phyloP scores from a whole-genome alignment of 2,888 invertebrate genomes.

The Amphiduros pacificus region DNA sequence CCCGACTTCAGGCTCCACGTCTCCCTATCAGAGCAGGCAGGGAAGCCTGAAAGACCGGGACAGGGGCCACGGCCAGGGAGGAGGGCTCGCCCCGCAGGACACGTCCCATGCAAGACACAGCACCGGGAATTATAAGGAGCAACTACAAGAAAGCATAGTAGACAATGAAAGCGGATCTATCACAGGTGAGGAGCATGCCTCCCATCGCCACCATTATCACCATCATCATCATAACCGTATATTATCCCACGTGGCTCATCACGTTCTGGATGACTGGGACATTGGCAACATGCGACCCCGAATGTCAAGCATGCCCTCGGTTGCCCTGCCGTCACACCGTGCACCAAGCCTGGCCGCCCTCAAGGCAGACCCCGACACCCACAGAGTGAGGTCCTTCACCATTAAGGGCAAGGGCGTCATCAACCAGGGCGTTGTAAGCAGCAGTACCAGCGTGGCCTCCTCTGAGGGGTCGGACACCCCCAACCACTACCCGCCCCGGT shows the following conservation, averaged over 20 bases:
- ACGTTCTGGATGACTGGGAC: slow-evolving; percentile 9
- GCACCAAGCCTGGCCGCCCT: background rate
- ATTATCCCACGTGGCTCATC: background rate
- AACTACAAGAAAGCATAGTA: too few relatives aligned
- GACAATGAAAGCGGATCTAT: too few relatives aligned
- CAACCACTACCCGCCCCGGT: background rate
- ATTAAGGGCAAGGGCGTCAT: slow-evolving; percentile 12
- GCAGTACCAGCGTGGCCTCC: slow-evolving; percentile 9
- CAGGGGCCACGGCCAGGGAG: too few relatives aligned
- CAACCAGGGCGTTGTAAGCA: background rate
- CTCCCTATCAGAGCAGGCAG: too few relatives aligned
- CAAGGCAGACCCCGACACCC: background rate
- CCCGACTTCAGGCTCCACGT: too few relatives aligned
- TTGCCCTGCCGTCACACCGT: background rate
- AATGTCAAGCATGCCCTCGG: slow-evolving; percentile 11
- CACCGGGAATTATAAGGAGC: too few relatives aligned
- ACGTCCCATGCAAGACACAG: too few relatives aligned
- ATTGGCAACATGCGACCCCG: slow-evolving; percentile 17
- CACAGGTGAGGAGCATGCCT: too few relatives aligned
- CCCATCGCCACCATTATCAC: too few relatives aligned
- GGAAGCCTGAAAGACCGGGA: too few relatives aligned
- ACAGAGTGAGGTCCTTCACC: slow-evolving; percentile 12
- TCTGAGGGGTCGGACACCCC: background rate
- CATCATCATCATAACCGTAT: too few relatives aligned
- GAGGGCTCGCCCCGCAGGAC: too few relatives aligned